Evolutionary conservation across 2,797 vertebrate genomes (phyloP).

Genomic region (Pantherophis vulpinus): DNA sequence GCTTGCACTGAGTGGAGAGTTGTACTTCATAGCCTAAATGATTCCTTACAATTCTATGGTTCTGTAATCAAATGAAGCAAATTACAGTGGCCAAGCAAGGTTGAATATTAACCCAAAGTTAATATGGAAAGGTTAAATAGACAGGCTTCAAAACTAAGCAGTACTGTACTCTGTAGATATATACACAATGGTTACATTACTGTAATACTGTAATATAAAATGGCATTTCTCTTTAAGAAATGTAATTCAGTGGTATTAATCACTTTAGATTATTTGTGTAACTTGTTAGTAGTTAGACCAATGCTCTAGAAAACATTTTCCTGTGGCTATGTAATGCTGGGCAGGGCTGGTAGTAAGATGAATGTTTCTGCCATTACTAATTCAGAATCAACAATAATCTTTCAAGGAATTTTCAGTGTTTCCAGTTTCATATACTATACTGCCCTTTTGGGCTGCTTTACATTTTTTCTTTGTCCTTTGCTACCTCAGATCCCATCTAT

Average conservation of each 20-base stretch:
- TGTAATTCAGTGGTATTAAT: neutral
- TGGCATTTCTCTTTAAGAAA: neutral
- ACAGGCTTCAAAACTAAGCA: neutral
- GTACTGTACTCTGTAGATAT: neutral
- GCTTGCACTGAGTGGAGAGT: neutral
- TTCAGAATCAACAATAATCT: neutral
- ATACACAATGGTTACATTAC: too few species aligned
- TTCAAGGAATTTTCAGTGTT: neutral
- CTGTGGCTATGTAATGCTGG: neutral
- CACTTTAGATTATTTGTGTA: neutral
- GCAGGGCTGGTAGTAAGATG: neutral
- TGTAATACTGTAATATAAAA: neutral
- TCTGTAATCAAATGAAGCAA: neutral
- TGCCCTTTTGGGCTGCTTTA: neutral
- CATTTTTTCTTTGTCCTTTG: neutral
- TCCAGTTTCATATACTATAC: neutral
- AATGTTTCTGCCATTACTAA: neutral
- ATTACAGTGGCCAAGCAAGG: neutral
- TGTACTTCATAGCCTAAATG: neutral
- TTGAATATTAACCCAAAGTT: neutral
- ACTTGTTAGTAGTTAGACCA: neutral
- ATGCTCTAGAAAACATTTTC: neutral
- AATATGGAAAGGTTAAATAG: neutral
- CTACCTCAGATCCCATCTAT: constrained; percentile 30
- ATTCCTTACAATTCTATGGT: neutral